Evolutionary conservation across 2,888 invertebrate species (phyloP).

Genomic region (Eurois occulta): DNA sequence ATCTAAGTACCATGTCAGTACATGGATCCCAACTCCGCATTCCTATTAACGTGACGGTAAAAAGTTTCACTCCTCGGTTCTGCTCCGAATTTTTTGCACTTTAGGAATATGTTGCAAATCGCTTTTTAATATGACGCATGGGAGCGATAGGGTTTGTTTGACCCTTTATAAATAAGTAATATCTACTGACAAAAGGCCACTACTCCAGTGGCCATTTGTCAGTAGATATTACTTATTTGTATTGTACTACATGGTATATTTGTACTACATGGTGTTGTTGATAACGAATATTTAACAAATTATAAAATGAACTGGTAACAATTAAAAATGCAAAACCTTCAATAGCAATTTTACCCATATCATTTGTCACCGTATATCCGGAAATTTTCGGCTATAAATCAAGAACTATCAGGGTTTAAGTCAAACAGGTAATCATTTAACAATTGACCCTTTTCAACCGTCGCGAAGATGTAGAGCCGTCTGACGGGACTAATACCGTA

Average conservation of each 20-base stretch:
- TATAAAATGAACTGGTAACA: not conserved
- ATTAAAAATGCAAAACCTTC: conserved; percentile 25
- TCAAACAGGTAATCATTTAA: conserved; percentile 64
- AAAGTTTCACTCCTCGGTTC: conserved; percentile 42
- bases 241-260: too few species aligned
- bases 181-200: conserved; percentile 1
- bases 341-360: conserved; percentile 24
- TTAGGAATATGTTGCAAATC: conserved; percentile 42
- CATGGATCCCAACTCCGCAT: conserved; percentile 30
- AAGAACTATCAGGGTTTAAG: conserved; percentile 56
- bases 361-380: conserved; percentile 35
- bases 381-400: conserved; percentile 54
- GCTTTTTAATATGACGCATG: conserved; percentile 53
- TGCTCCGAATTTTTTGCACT: conserved; percentile 25
- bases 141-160: conserved; percentile 41
- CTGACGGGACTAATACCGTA: conserved; percentile 49
- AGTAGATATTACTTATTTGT: too few species aligned
- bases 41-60: conserved; percentile 38
- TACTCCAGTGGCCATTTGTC: too few species aligned
- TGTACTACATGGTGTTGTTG: not conserved
- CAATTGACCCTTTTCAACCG: conserved; percentile 67
- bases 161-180: conserved; percentile 32
- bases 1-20: conserved; percentile 16
- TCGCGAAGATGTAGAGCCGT: conserved; percentile 48
- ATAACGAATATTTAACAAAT: conserved; percentile 15